These are phyloP conservation scores for Pogonomyrmex barbatus DNA, from an alignment of 1,140 invertebrate genomes.

Conservation along the genomic window DNA sequence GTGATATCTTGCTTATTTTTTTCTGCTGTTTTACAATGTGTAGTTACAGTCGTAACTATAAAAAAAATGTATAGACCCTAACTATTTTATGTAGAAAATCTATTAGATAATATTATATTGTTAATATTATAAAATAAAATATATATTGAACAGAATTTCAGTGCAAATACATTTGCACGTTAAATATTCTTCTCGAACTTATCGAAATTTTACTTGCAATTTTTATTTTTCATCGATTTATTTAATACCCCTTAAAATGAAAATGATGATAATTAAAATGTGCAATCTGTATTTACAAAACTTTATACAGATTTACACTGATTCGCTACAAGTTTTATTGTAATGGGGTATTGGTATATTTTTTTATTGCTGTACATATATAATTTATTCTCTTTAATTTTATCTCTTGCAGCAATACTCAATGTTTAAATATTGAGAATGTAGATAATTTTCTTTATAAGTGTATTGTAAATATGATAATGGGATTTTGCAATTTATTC, in stretches of 20 bases:
- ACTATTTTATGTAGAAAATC: constrained; percentile 49
- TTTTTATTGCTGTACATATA: constrained; percentile 43
- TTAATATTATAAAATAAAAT: constrained; percentile 34
- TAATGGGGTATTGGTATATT: not conserved
- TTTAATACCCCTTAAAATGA: not conserved
- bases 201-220: not conserved
- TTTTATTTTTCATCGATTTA: constrained; percentile 8
- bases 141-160: constrained; percentile 2
- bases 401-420: constrained; percentile 24
- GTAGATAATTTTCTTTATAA: constrained; percentile 39
- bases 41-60: constrained; percentile 39
- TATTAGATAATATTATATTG: constrained; percentile 46
- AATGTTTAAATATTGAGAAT: constrained; percentile 12
- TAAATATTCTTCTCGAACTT: not conserved
- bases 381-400: constrained; percentile 43
- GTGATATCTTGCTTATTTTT: constrained; percentile 27
- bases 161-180: constrained; percentile 27
- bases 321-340: constrained; percentile 25
- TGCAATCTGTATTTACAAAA: constrained; percentile 49
- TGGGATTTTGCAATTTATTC: constrained; percentile 48
- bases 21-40: not conserved
- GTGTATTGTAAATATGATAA: constrained; percentile 40
- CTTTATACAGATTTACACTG: constrained; percentile 10
- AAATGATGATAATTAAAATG: not conserved
- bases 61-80: constrained; percentile 37